Evolutionary conservation across 2,797 vertebrate species (phyloP), one percentile per base, ranked within the genome.

Genomic region (Naso thynnoides): DNA sequence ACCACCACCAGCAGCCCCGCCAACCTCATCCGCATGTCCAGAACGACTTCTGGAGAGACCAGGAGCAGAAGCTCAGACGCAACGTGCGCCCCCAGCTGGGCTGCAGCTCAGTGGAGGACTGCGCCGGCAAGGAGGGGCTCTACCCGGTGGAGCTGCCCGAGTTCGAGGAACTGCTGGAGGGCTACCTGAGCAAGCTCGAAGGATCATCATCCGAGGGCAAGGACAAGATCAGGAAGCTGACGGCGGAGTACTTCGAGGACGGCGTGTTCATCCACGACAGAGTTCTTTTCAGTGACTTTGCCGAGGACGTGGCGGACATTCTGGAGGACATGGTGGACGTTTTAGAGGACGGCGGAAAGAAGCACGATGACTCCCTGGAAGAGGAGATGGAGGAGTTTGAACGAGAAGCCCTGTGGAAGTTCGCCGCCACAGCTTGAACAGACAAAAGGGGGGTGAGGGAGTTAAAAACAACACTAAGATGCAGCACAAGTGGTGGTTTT

Each of bases 361-460:
- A 68, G 39, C 79, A 86, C 3, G 55, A 81, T 21, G 88, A 94
- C 49, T 84, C 86, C n/a, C 88, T 94, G 48, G 93, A 95, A 83
- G 91, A 94, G 85, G 91, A 91, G 87, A 95, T 95, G 95, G 95
- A 95, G 83, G 93, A 94, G 75, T 95, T 95, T 59, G 93, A 95
- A 54, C 87, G 91, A 14, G 94, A 95, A 70, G 94, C 90, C 24
- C 85, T 95, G 81, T 94, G 93, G 91, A 94, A 93, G 84, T 95
- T 95, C 72, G 85, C 93, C 0, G 79, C 82, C 78, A 76, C 86
- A 0, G 86, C 84, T 24, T 94, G 83, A 88, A 76, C 3, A 49
- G 70, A 86, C 45, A 44, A 8, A 26, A 23, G 38, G 9, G 60
- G 41, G 48, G 8, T 61, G 8, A 41, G 11, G 27, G 48, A 31